Conservation (phyloP, 1,140 invertebrate genomes). For the Zaprionus inermis region DNA sequence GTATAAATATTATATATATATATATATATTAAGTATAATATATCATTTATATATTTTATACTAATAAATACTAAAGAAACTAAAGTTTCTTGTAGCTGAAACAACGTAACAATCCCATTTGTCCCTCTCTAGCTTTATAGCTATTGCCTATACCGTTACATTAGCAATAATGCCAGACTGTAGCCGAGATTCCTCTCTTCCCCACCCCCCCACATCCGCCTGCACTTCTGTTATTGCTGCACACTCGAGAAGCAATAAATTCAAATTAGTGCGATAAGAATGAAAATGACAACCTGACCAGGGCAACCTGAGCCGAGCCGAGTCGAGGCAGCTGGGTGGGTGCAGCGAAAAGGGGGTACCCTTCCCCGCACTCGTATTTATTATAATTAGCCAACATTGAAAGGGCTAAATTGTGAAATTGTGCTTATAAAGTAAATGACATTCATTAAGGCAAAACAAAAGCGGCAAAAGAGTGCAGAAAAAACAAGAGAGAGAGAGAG, state of each 20-base stretch:
- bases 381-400: conserved; percentile 80
- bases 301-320: neutral
- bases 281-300: conserved; percentile 40
- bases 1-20: too few species aligned
- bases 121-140: neutral
- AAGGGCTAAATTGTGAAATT: conserved; percentile 77
- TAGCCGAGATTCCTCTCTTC: too few species aligned
- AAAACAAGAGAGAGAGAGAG: neutral
- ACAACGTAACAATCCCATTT: too few species aligned
- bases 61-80: too few species aligned
- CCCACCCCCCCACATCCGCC: neutral
- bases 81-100: too few species aligned
- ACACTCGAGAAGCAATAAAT: conserved; percentile 55
- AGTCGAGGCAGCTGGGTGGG: neutral
- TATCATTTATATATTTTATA: too few species aligned
- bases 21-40: too few species aligned
- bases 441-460: conserved; percentile 57
- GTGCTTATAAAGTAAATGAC: conserved; percentile 68
- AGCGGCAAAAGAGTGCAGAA: conserved; percentile 6
- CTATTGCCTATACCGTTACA: too few species aligned
- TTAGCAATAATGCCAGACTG: neutral
- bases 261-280: conserved; percentile 65
- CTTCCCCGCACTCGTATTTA: conserved; percentile 48
- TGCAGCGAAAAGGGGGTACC: neutral
- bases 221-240: neutral